phyloP scores from a whole-genome alignment of 2,888 invertebrate genomes.

The Dysmachus trigonus region DNA sequence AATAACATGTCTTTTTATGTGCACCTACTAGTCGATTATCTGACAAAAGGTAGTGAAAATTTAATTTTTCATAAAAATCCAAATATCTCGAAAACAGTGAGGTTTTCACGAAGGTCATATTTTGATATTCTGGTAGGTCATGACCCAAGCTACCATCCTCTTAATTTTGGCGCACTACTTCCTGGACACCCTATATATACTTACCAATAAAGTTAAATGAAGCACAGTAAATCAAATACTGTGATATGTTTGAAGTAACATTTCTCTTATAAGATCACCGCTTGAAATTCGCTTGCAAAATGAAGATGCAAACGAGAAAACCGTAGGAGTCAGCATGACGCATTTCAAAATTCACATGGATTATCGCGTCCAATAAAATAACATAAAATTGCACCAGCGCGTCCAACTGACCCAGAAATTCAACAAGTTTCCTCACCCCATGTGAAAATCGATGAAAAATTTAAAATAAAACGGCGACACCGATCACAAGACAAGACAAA shows the following conservation, averaged over 20 bases:
- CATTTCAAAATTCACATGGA: not conserved
- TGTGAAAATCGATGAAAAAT: not conserved
- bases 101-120: no score
- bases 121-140: no score
- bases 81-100: no score
- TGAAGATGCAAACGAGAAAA: not conserved
- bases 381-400: not conserved
- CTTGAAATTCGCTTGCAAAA: not conserved
- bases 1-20: no score
- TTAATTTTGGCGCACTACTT: no score
- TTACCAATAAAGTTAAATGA: not conserved
- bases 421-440: not conserved
- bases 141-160: no score
- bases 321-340: not conserved
- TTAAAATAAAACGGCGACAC: not conserved
- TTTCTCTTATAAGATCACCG: not conserved
- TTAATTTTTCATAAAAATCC: no score
- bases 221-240: not conserved
- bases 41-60: no score
- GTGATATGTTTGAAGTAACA: not conserved
- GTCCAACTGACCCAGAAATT: not conserved
- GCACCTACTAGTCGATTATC: no score
- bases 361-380: not conserved
- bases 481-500: no score
- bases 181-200: no score